Conservation (phyloP, 37 sponge, comb jelly and placozoan species). For the Oscarella lobularis region DNA sequence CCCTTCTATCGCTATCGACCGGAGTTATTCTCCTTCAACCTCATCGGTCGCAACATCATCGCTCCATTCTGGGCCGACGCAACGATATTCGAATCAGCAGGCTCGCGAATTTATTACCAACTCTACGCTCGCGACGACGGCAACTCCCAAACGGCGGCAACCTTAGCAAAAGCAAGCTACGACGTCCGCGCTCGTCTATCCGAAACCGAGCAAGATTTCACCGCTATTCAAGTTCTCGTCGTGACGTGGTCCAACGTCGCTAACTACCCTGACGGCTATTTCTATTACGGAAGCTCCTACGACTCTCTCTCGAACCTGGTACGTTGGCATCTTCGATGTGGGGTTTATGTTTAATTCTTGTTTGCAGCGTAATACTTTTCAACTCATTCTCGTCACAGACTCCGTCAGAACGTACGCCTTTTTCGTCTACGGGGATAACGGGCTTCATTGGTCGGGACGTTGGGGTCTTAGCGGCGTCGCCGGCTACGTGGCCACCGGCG, state of each 20-base stretch:
- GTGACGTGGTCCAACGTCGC: slow-evolving; percentile 13
- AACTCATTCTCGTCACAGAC: slow-evolving; percentile 56
- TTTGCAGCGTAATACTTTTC: slow-evolving; percentile 40
- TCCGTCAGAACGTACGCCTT: slow-evolving; percentile 26
- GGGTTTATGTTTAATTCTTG: neutral
- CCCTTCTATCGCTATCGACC: slow-evolving; percentile 1
- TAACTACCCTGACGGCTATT: neutral
- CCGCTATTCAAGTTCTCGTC: slow-evolving; percentile 6
- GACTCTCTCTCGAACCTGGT: no score
- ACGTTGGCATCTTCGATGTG: no score
- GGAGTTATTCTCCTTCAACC: slow-evolving; percentile 4
- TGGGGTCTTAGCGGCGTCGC: slow-evolving; percentile 15
- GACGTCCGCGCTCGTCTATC: neutral
- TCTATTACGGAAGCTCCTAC: no score
- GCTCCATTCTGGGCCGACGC: slow-evolving; percentile 61
- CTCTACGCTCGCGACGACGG: slow-evolving; percentile 11
- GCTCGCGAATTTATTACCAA: slow-evolving; percentile 22
- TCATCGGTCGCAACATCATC: slow-evolving; percentile 13
- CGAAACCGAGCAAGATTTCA: neutral
- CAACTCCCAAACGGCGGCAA: no score
- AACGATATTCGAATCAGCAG: slow-evolving; percentile 8
- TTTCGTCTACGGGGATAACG: slow-evolving; percentile 50
- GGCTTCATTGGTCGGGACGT: slow-evolving; percentile 39
- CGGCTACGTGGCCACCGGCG: slow-evolving; percentile 40
- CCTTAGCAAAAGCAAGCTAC: neutral